Evolutionary conservation across 1,140 invertebrate genomes (phyloP), one percentile per base, ranked within the genome.

Genomic region (Drosophila ironensis): DNA sequence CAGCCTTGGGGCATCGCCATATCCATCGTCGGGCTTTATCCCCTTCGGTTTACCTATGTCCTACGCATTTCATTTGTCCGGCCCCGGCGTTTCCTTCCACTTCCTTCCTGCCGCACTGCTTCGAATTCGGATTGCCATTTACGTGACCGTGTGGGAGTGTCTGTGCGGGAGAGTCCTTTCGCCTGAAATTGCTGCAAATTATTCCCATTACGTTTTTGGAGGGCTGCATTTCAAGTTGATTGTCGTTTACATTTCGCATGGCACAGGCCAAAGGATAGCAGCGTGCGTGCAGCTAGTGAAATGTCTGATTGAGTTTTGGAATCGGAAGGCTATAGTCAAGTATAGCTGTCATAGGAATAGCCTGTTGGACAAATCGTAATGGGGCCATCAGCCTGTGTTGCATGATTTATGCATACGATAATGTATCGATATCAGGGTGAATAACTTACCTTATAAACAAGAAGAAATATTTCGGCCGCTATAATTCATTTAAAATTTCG

Each of bases 151-250:
- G 24, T 20, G 12, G 22, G 9, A 44, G 47, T 33, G 17, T 27
- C 5, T 11, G 9, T 35, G 20, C 24, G 50, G 67, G 59, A 70
- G 73, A 70, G 63, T 47, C 69, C 72, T 70, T 84, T 66, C 50
- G 73, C 47, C 59, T 75, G 80, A 74, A 86, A 80, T 84, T 86
- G 80, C 80, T 86, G 80, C 80, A 86, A 86, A 86, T 86, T 86
- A 86, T 86, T 86, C 81, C 80, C 71, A 86, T 86, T 86, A 86
- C 81, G 80, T 72, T 87, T 86, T 84, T 74, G 80, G 70, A 72
- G 63, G 51, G 57, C 74, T 68, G 71, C 74, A 60, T 86, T 86
- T 78, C 71, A 86, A 86, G 57, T 86, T 87, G 80, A 86, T 86
- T 86, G 80, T 86, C 80, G 80, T 87, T 86, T 87, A 80, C 80